Percentiles rank a stretch among this genome's conserved stretches.
Evolutionary conservation across 2,797 vertebrate species (phyloP).

Genomic region (Harpagifer antarcticus): DNA sequence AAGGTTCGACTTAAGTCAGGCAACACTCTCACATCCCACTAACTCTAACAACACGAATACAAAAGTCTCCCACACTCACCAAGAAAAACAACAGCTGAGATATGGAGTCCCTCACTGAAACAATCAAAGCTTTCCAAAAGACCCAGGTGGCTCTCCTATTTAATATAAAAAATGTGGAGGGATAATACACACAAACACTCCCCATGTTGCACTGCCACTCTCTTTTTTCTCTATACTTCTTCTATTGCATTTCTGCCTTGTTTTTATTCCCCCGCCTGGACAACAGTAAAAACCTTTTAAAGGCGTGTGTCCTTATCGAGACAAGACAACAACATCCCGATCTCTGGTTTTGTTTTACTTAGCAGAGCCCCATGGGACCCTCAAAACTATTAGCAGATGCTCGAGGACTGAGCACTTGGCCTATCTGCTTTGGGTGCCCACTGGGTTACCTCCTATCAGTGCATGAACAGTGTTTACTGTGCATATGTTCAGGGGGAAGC

Average conservation of each 20-base stretch:
- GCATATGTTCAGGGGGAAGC: conserved; percentile 26
- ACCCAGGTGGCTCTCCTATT: conserved; percentile 46
- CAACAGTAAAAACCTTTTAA: conserved; percentile 54
- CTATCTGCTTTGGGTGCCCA: conserved; percentile 37
- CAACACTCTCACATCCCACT: conserved; percentile 10
- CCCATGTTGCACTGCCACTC: conserved; percentile 4
- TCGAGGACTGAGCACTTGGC: conserved; percentile 42
- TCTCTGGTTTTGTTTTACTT: conserved; percentile 55
- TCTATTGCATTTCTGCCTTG: conserved; percentile 29
- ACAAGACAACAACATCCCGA: conserved; percentile 63
- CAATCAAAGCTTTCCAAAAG: conserved; percentile 48
- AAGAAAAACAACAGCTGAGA: conserved; percentile 10
- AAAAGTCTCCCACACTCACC: conserved; percentile 31
- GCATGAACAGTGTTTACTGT: conserved; percentile 35
- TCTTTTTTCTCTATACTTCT: conserved; percentile 13
- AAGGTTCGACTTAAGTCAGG: conserved; percentile 18
- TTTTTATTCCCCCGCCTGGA: conserved; percentile 45
- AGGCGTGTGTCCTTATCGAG: conserved; percentile 54
- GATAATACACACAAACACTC: conserved; percentile 29
- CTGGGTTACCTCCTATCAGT: conserved; percentile 37
- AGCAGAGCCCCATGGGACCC: conserved; percentile 32
- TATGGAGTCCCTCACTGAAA: conserved; percentile 33
- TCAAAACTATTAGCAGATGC: conserved; percentile 60
- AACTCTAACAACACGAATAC: conserved; percentile 6
- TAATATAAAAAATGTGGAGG: conserved; percentile 31